phyloP scores from a whole-genome alignment of 2,888 invertebrate species.

The Athalia circularis region DNA sequence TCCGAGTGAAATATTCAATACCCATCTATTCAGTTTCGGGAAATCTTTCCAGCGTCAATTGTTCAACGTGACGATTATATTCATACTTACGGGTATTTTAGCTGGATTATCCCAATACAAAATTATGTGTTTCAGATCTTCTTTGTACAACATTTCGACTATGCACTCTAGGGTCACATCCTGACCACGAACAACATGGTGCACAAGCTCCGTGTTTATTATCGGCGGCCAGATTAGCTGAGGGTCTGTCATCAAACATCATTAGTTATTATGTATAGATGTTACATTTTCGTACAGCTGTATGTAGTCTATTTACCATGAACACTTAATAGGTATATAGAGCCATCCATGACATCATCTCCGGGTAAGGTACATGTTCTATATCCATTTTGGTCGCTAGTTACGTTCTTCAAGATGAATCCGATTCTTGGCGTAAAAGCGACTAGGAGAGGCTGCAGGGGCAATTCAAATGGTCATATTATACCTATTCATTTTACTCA shows the following conservation, averaged over 20 bases:
- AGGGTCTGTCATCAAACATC: conserved; percentile 17
- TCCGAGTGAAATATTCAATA: not conserved
- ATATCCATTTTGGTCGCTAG: conserved; percentile 63
- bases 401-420: conserved; percentile 69
- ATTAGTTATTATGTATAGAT: conserved; percentile 1
- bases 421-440: conserved; percentile 75
- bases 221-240: not conserved
- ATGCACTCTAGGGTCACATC: conserved; percentile 63
- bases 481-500: not conserved
- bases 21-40: too few relatives aligned
- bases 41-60: not conserved
- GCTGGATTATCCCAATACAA: conserved; percentile 59
- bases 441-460: conserved; percentile 63
- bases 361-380: too few relatives aligned
- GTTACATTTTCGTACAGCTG: not conserved
- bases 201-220: conserved; percentile 54
- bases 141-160: conserved; percentile 48
- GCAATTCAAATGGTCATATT: conserved; percentile 4
- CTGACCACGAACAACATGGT: conserved; percentile 64
- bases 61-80: not conserved
- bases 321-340: too few relatives aligned
- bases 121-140: conserved; percentile 51
- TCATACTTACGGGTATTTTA: conserved; percentile 7
- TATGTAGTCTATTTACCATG: too few relatives aligned
- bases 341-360: too few relatives aligned